Evolutionary conservation across 2,797 vertebrate genomes (phyloP).

Genomic region (Silurus aristotelis): DNA sequence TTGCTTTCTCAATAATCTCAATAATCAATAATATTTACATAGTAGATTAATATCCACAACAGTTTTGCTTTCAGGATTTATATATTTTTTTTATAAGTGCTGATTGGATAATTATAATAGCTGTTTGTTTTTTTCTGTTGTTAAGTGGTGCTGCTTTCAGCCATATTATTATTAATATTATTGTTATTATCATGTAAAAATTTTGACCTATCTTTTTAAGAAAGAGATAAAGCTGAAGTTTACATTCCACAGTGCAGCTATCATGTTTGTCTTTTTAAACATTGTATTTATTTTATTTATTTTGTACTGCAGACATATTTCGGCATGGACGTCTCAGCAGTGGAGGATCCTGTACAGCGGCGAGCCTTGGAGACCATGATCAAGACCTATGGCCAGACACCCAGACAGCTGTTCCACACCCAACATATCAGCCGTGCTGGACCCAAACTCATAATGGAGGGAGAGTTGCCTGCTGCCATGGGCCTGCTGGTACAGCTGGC

Average conservation of each 20-base stretch:
- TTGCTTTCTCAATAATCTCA: no score
- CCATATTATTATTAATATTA: background rate
- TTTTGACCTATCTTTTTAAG: background rate
- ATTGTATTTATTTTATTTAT: background rate
- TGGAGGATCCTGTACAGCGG: slow-evolving; percentile 96
- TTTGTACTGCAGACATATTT: slow-evolving; percentile 86
- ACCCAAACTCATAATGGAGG: slow-evolving; percentile 86
- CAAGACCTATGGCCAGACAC: slow-evolving; percentile 97
- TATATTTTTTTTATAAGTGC: background rate
- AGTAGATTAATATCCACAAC: background rate
- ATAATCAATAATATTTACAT: no score
- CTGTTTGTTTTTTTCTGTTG: background rate
- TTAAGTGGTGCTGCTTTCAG: background rate
- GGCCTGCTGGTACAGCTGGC: slow-evolving; percentile 96
- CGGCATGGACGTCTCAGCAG: slow-evolving; percentile 97
- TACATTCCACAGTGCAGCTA: background rate
- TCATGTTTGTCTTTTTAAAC: background rate
- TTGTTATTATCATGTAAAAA: background rate
- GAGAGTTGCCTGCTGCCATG: slow-evolving; percentile 94
- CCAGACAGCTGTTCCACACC: slow-evolving; percentile 89
- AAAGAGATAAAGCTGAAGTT: background rate
- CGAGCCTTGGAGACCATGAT: slow-evolving; percentile 98
- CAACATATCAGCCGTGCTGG: slow-evolving; percentile 84
- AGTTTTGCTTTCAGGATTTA: background rate
- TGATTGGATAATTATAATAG: background rate